These are phyloP conservation scores for Aphrocallistes beatrix DNA, from an alignment of 37 sponge, comb jelly and placozoan genomes.

Conservation along the genomic window DNA sequence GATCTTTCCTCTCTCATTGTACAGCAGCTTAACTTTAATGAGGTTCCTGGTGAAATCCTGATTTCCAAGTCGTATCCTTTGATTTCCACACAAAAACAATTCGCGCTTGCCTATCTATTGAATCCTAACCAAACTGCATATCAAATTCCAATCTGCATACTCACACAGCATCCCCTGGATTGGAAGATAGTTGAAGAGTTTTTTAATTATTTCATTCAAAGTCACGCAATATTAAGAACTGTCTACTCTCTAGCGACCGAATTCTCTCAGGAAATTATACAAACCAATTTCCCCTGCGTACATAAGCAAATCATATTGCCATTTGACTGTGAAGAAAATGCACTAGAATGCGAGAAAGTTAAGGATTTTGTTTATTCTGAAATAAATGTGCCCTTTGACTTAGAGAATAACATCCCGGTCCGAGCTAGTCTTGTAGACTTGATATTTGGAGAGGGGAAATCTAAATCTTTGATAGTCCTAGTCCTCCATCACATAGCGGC, in stretches of 20 bases:
- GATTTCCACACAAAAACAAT: background rate
- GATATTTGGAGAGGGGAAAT: background rate
- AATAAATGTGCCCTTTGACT: background rate
- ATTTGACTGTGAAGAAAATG: background rate
- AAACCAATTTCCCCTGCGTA: background rate
- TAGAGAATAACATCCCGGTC: background rate
- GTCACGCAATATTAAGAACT: background rate
- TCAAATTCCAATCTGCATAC: background rate
- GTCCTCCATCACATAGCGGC: background rate
- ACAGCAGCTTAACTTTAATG: background rate
- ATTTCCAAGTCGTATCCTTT: background rate
- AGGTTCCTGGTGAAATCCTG: background rate
- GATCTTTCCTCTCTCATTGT: background rate
- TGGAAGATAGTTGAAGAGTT: background rate
- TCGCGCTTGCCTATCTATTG: background rate
- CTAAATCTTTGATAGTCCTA: background rate
- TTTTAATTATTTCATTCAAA: background rate
- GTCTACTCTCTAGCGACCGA: background rate
- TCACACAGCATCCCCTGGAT: background rate
- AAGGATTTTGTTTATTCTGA: background rate
- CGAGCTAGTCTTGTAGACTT: background rate
- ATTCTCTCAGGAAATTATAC: background rate
- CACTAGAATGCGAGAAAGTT: background rate
- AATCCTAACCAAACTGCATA: background rate
- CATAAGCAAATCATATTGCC: background rate